Percentiles rank a stretch among this genome's conserved stretches.
Evolutionary conservation across 2,888 invertebrate species (phyloP).

Genomic region (Lasioglossum vierecki): DNA sequence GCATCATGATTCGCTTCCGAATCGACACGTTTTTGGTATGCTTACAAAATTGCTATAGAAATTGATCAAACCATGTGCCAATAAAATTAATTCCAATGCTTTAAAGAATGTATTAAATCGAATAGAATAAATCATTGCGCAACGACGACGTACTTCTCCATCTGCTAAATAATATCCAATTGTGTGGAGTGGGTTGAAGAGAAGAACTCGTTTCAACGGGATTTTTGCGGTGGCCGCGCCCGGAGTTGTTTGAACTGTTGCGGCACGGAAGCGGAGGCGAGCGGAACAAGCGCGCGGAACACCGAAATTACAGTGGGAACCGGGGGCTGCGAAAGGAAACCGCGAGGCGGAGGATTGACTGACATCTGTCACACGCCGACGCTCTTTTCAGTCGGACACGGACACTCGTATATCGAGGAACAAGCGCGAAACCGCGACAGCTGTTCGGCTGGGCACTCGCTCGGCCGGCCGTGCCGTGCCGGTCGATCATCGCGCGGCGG

Average conservation of each 20-base stretch:
- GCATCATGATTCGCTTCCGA: no score
- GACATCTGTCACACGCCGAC: slow-evolving; percentile 53
- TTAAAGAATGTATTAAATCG: not conserved
- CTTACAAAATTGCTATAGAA: no score
- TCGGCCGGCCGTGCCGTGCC: not conserved
- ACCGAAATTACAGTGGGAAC: slow-evolving; percentile 40
- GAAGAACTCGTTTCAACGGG: not conserved
- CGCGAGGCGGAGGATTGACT: slow-evolving; percentile 38
- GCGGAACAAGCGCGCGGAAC: slow-evolving; percentile 13
- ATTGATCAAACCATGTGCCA: no score
- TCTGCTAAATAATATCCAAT: not conserved
- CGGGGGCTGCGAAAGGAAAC: slow-evolving; percentile 19
- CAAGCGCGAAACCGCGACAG: slow-evolving; percentile 51
- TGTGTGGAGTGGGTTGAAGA: not conserved
- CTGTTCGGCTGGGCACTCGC: slow-evolving; percentile 29
- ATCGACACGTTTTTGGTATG: no score
- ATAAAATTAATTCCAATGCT: no score
- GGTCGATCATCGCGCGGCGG: slow-evolving; percentile 36
- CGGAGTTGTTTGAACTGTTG: not conserved
- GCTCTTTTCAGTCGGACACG: slow-evolving; percentile 25
- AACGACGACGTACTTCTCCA: no score
- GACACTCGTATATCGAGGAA: slow-evolving; percentile 20
- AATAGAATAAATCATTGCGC: no score
- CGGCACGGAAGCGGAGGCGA: slow-evolving; percentile 27
- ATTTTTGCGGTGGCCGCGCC: not conserved